phyloP scores from a whole-genome alignment of 2,888 invertebrate species.

The Phorcus lineatus region DNA sequence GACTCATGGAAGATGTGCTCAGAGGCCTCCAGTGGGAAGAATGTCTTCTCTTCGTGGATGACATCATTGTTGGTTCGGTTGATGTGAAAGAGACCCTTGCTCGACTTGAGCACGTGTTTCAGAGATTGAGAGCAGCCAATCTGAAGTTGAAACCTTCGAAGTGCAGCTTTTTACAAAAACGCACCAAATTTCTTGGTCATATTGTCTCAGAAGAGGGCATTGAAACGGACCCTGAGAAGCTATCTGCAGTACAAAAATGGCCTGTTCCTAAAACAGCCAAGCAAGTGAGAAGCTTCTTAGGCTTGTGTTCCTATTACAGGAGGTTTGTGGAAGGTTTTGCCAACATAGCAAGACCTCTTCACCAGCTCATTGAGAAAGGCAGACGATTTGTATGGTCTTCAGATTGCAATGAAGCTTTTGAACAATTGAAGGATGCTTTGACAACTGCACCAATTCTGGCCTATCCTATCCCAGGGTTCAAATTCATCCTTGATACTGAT shows the following conservation, averaged over 20 bases:
- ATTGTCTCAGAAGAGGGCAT: conserved; percentile 37
- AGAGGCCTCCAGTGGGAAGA: conserved; percentile 35
- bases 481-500: conserved; percentile 28
- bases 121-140: conserved; percentile 27
- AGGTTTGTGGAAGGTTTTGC: conserved; percentile 36
- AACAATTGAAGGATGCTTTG: conserved; percentile 16
- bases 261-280: conserved; percentile 26
- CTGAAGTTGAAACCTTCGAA: conserved; percentile 40
- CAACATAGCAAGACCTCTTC: conserved; percentile 32
- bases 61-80: conserved; percentile 39
- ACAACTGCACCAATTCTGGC: conserved; percentile 15
- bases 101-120: conserved; percentile 42
- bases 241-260: conserved; percentile 35
- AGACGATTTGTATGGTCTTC: conserved; percentile 15
- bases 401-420: conserved; percentile 25
- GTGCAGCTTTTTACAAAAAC: conserved; percentile 31
- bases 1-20: conserved; percentile 46
- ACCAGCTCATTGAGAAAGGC: conserved; percentile 26
- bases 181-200: conserved; percentile 36
- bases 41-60: conserved; percentile 39
- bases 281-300: conserved; percentile 9
- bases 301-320: conserved; percentile 36
- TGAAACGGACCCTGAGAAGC: conserved; percentile 37
- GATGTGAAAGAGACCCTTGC: conserved; percentile 30
- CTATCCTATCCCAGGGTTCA: conserved; percentile 4